Percentiles rank a stretch among this genome's conserved stretches.
Evolutionary conservation across 2,113 vertebrate species (phyloP).

Genomic region (Bostrychus sinensis): DNA sequence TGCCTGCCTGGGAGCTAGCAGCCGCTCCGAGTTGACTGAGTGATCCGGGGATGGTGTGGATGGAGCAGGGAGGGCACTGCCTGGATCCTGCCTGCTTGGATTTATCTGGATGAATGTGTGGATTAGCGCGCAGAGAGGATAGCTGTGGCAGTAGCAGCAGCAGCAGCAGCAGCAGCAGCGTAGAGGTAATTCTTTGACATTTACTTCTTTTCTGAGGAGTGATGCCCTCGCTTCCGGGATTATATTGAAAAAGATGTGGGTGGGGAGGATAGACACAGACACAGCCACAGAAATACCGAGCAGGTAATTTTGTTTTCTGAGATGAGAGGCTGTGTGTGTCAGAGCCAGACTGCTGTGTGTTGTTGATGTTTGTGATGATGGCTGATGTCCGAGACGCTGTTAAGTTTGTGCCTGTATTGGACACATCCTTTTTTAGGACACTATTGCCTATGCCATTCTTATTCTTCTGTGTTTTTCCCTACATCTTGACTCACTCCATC

Average conservation of each 20-base stretch:
- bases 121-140: constrained; percentile 49
- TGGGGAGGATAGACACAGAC: constrained; percentile 49
- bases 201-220: constrained; percentile 60
- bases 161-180: constrained; percentile 22
- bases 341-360: constrained; percentile 47
- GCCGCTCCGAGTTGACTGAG: constrained; percentile 80
- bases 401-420: constrained; percentile 51
- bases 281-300: constrained; percentile 40
- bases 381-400: constrained; percentile 30
- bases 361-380: constrained; percentile 59
- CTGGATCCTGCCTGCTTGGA: constrained; percentile 47
- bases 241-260: constrained; percentile 62
- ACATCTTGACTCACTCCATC: constrained; percentile 17
- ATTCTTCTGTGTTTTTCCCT: constrained; percentile 13
- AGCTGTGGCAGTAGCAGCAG: constrained; percentile 33
- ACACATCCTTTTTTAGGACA: constrained; percentile 70
- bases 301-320: constrained; percentile 54
- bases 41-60: constrained; percentile 70
- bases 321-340: constrained; percentile 30
- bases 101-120: constrained; percentile 60
- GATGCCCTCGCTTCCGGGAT: constrained; percentile 69
- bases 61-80: constrained; percentile 30
- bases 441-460: constrained; percentile 68
- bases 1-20: constrained; percentile 68
- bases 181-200: constrained; percentile 76